Base-by-base conservation (phyloP, 1,140 invertebrate species). In the Magallana gigas region DNA sequence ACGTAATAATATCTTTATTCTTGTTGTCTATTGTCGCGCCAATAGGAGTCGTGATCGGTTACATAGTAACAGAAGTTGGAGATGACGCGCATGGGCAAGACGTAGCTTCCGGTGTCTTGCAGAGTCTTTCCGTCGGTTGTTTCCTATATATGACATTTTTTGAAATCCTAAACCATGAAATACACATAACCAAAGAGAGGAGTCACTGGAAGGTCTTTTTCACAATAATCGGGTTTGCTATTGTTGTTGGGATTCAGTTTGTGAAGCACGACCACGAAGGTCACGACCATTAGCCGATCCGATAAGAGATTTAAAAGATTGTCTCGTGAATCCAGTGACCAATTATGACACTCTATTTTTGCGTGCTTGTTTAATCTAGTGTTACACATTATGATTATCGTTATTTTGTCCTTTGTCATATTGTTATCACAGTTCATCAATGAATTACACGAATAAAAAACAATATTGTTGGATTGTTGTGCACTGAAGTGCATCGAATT, bases 91-190 rank as follows among this genome's bases (percentile, higher is more conserved):
- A 23, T 8, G 88, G 88, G 8, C 91, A 94, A 8, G 89, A 93
- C 16, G 84, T 96, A 57, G 85, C 95, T 9, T 95, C 95, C 89
- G 95, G 94, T 0, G 91, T 95, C 76, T 92, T 96, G 68, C 96
- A 96, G 92, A 96, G 95, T 60, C 85, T 98, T 18, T 97, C 98
- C 12, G 97, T 97, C 12, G 98, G 98, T 60, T 98, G 98, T 1
- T 96, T 99, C 71, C 95, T 99, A 0, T 99, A 98, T 94, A 97
- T 99, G 58, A 98, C 97, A 0, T 97, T 98, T 59, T 97, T 98
- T 92, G 98, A 99, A 95, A 97, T 99, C 59, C 94, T 99, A 57
- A 97, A 94, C 12, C 92, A 95, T 84, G 95, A 95, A 89, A 76
- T 76, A 76, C 23, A 76, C 68, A 84, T 95, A 4, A 84, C 84